These are phyloP conservation scores for Ameiurus melas DNA, from an alignment of 2,113 vertebrate genomes.

Conservation along the genomic window DNA sequence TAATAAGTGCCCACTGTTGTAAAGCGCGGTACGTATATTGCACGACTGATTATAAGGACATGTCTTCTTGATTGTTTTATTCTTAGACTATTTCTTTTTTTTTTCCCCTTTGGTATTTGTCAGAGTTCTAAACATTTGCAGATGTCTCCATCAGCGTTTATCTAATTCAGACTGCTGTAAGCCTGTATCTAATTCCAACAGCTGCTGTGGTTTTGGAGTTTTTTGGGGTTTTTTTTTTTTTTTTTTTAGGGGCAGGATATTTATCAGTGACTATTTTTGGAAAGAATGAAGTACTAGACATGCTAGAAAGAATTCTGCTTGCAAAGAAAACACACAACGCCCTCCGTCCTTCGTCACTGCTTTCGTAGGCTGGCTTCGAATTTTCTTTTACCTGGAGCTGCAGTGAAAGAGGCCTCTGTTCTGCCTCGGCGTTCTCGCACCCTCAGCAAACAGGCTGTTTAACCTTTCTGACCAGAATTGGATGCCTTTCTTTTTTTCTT, in stretches of 20 bases:
- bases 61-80: background rate
- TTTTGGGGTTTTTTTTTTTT: background rate
- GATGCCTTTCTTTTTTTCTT: background rate
- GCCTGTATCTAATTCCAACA: background rate
- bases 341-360: slow-evolving; percentile 39
- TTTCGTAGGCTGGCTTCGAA: slow-evolving; percentile 17
- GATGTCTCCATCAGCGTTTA: slow-evolving; percentile 6
- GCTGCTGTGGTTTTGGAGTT: background rate
- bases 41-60: background rate
- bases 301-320: slow-evolving; percentile 22
- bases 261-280: slow-evolving; percentile 42
- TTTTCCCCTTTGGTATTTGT: background rate
- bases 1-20: background rate
- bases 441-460: slow-evolving; percentile 34
- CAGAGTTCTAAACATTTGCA: slow-evolving; percentile 1
- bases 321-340: slow-evolving; percentile 31
- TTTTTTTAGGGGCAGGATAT: slow-evolving; percentile 4
- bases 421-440: slow-evolving; percentile 1
- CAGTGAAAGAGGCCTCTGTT: slow-evolving; percentile 51
- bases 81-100: background rate
- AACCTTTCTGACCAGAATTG: slow-evolving; percentile 8
- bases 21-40: background rate
- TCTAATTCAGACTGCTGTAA: slow-evolving; percentile 10
- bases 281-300: slow-evolving; percentile 30
- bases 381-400: slow-evolving; percentile 39